Evolutionary conservation across 2,888 invertebrate species (phyloP), one percentile per base, ranked within the genome.

Genomic region (Buathra laborator): DNA sequence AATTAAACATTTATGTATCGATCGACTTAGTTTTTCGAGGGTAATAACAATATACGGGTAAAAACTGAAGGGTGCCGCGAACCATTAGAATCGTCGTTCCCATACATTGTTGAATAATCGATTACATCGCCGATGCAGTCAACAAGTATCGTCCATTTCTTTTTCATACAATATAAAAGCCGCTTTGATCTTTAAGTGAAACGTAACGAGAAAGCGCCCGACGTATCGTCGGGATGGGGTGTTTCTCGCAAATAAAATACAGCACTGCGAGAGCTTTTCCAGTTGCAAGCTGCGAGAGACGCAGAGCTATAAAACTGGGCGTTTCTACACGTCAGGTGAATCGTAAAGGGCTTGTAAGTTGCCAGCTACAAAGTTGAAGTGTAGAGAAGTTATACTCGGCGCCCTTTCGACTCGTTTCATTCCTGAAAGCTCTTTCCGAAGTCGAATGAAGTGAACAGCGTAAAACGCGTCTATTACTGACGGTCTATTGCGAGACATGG

Each of bases 281-380:
- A n/a, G 24, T 44, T 67, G 67, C 44, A 46, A 67, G 67, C 67
- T 44, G 24, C 14, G 46, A 46, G 19, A 5, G 12, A 67, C 24
- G 44, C 24, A 24, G 14, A 19, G 46, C 67, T 44, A 67, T 67
- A 67, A 67, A 43, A 67, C 44, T 24, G 67, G 24, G 67, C 44
- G 44, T 5, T 44, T 43, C 10, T 2, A 12, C 67, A 37, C 67
- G 44, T 29, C 67, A 10, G 59, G 44, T 19, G 44, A 67, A 44
- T 67, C 67, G 67, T 67, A 67, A 67, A 67, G 44, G 67, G 24
- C 67, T 67, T 29, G 32, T 7, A 62, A 62, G 32, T 62, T 62
- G 14, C 32, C 14, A 29, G 59, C 29, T 62, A 29, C 59, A 29
- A 14, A 62, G 29, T 37, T 62, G 59, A 62, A 62, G 59, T 32